phyloP scores from a whole-genome alignment of 1,140 invertebrate species.

The Halictus rubicundus region DNA sequence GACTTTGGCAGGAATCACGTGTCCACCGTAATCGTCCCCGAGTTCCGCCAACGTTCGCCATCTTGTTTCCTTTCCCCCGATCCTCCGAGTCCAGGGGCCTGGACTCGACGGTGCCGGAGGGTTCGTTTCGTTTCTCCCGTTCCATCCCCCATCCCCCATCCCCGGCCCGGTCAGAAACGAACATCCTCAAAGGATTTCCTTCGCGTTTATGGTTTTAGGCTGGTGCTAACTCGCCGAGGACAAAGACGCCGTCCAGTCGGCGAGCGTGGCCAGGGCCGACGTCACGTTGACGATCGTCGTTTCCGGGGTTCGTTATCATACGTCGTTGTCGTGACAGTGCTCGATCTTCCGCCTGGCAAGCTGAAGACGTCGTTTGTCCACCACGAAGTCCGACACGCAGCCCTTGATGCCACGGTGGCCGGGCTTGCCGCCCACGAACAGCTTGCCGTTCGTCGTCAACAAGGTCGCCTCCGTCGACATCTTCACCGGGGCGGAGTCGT shows the following conservation, averaged over 20 bases:
- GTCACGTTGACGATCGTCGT: conserved; percentile 58
- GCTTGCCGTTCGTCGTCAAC: conserved; percentile 77
- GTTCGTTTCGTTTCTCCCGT: neutral
- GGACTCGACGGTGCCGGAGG: too few relatives aligned
- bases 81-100: too few relatives aligned
- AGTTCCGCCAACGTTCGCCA: neutral
- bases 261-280: conserved; percentile 44
- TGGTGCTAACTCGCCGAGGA: conserved; percentile 51
- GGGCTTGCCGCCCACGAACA: conserved; percentile 78
- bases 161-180: neutral
- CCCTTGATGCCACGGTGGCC: conserved; percentile 84
- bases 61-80: neutral
- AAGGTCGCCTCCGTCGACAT: conserved; percentile 69
- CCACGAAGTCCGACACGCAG: conserved; percentile 83
- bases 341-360: conserved; percentile 76
- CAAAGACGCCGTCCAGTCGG: conserved; percentile 25
- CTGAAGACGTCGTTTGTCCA: conserved; percentile 80
- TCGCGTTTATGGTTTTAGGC: conserved; percentile 14
- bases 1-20: conserved; percentile 56
- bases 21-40: neutral
- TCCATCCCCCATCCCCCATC: neutral
- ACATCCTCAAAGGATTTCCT: neutral
- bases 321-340: conserved; percentile 80
- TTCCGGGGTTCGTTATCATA: conserved; percentile 73
- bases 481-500: conserved; percentile 78